phyloP scores from a whole-genome alignment of 2,888 invertebrate genomes.

The Mimachlamys varia region DNA sequence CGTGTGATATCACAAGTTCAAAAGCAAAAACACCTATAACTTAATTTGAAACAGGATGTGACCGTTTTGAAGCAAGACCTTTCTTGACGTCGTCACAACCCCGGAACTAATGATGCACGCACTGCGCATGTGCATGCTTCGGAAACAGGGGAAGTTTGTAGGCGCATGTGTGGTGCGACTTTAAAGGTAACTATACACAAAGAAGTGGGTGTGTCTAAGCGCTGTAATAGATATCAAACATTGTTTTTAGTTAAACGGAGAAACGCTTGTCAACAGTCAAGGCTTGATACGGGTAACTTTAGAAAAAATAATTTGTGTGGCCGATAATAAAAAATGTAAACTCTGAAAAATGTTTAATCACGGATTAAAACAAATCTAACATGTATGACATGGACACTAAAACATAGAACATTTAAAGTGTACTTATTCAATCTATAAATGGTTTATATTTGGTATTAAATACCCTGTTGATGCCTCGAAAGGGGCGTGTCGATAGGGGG shows the following conservation, averaged over 20 bases:
- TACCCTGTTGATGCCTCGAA: neutral
- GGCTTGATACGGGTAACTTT: neutral
- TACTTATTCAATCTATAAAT: too few relatives aligned
- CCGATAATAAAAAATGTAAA: neutral
- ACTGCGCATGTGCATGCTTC: neutral
- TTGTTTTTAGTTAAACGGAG: neutral
- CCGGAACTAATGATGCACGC: conserved; percentile 4
- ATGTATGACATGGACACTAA: neutral
- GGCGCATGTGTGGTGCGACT: neutral
- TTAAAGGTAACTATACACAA: neutral
- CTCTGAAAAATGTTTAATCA: neutral
- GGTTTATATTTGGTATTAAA: neutral
- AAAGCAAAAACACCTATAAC: conserved; percentile 36
- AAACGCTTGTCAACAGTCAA: neutral
- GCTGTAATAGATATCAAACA: conserved; percentile 24
- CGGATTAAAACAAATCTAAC: neutral
- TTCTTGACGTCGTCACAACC: conserved; percentile 6
- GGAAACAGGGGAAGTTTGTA: conserved; percentile 4
- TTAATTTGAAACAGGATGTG: conserved; percentile 34
- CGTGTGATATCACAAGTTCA: conserved; percentile 36
- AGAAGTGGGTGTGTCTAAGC: neutral
- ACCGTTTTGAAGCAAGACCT: conserved; percentile 34
- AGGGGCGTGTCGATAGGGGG: neutral
- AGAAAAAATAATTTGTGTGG: neutral
- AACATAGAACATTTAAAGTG: neutral